Conservation (phyloP, 2,888 invertebrate species). For the Lucinisca nassula region DNA sequence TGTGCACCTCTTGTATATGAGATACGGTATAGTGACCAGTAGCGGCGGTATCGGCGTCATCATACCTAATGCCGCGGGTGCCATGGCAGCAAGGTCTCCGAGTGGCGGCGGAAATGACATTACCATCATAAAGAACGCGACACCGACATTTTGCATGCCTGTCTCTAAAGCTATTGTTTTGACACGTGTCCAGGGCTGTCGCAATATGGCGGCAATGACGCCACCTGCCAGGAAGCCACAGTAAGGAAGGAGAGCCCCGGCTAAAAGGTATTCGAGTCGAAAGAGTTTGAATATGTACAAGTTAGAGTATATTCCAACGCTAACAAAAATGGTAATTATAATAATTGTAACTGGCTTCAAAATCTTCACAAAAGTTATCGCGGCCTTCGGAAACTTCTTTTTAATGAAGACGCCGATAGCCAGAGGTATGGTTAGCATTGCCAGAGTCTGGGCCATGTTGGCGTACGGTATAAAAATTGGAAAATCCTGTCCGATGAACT, state of each 20-base stretch:
- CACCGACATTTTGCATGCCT: slow-evolving; percentile 96
- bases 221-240: slow-evolving; percentile 84
- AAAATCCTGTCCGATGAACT: slow-evolving; percentile 90
- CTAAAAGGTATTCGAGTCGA: slow-evolving; percentile 88
- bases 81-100: slow-evolving; percentile 94
- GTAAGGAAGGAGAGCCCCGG: slow-evolving; percentile 85
- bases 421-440: slow-evolving; percentile 93
- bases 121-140: slow-evolving; percentile 95
- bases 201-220: slow-evolving; percentile 84
- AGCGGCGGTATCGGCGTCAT: slow-evolving; percentile 97
- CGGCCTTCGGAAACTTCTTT: slow-evolving; percentile 90
- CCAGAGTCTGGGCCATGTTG: slow-evolving; percentile 92
- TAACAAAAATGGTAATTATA: slow-evolving; percentile 94
- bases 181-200: slow-evolving; percentile 79
- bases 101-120: slow-evolving; percentile 95
- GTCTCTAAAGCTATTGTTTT: slow-evolving; percentile 95
- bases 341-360: slow-evolving; percentile 95
- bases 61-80: slow-evolving; percentile 91
- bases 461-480: slow-evolving; percentile 93
- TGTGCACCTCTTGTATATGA: slow-evolving; percentile 71
- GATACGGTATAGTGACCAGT: slow-evolving; percentile 80
- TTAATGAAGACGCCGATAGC: slow-evolving; percentile 86
- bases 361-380: slow-evolving; percentile 90
- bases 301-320: slow-evolving; percentile 96
- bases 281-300: slow-evolving; percentile 96